Conservation (phyloP, 2,113 vertebrate species). For the Sciurus niger region DNA sequence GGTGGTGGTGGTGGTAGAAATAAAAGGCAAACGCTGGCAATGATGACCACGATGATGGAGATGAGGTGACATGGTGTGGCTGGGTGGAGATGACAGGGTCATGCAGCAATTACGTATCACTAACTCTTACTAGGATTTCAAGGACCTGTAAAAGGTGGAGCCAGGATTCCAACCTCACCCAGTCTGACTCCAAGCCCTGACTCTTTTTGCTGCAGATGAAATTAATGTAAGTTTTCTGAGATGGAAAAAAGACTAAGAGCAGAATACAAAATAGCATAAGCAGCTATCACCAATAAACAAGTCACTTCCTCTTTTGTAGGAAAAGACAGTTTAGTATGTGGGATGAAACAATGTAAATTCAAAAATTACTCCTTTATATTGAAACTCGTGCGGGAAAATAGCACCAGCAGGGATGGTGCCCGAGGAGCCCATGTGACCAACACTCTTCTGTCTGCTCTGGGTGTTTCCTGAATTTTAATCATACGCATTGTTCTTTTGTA, state of each 20-base stretch:
- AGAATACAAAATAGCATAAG: no score
- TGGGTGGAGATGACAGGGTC: fast-evolving
- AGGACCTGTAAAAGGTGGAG: background rate
- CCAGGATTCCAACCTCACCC: fast-evolving
- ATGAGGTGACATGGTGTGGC: background rate
- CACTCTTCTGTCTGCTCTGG: background rate
- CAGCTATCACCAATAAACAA: background rate
- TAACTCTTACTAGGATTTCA: background rate
- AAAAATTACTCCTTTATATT: background rate
- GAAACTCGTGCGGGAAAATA: background rate
- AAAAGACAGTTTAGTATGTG: no score
- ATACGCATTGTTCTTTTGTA: background rate
- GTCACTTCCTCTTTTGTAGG: background rate
- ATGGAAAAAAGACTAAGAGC: background rate
- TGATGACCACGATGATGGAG: background rate
- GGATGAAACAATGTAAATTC: no score
- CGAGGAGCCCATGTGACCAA: background rate
- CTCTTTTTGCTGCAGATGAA: background rate
- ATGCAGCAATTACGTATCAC: fast-evolving
- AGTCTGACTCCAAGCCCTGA: background rate
- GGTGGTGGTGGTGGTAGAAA: no score
- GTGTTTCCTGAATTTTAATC: background rate
- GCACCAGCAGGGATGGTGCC: no score
- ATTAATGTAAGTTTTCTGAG: background rate
- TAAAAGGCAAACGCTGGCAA: background rate